Percentiles rank a stretch among this genome's conserved stretches.
phyloP scores from a whole-genome alignment of 2,888 invertebrate genomes.

The Nymphalis polychloros region DNA sequence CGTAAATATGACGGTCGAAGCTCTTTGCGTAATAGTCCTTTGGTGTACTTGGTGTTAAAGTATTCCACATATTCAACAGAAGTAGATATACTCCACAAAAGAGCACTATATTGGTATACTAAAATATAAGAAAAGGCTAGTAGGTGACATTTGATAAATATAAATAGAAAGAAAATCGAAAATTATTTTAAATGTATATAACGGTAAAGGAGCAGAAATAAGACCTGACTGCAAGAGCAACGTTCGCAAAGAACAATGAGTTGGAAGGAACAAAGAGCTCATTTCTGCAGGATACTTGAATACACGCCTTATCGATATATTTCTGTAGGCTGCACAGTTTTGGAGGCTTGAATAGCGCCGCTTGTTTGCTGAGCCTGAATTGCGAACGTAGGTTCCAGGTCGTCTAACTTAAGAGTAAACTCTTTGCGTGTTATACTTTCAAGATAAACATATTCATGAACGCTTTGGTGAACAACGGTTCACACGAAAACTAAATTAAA shows the following conservation, averaged over 20 bases:
- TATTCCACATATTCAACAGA: conserved; percentile 10
- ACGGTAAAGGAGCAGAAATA: conserved; percentile 21
- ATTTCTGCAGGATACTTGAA: conserved; percentile 55
- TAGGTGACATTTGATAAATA: not conserved
- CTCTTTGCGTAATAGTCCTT: conserved; percentile 29
- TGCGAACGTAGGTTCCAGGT: conserved; percentile 55
- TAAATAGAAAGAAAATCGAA: conserved; percentile 2
- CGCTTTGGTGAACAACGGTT: not conserved
- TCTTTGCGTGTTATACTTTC: conserved; percentile 29
- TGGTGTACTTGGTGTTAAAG: conserved; percentile 20
- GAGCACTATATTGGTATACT: not conserved
- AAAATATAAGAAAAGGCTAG: not conserved
- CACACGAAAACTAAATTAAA: not conserved
- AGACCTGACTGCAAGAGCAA: conserved; percentile 15
- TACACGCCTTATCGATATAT: conserved; percentile 46
- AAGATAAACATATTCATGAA: conserved; percentile 10
- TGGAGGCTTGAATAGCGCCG: conserved; percentile 46
- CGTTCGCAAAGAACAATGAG: conserved; percentile 50
- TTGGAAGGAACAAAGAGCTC: conserved; percentile 57
- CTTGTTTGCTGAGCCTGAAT: conserved; percentile 53
- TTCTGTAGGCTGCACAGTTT: conserved; percentile 47
- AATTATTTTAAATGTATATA: conserved; percentile 14
- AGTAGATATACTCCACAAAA: not conserved
- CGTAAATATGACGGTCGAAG: conserved; percentile 30
- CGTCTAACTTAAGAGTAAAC: conserved; percentile 41